Base-by-base conservation (phyloP, 2,888 invertebrate species). In the Campoletis raptor region DNA sequence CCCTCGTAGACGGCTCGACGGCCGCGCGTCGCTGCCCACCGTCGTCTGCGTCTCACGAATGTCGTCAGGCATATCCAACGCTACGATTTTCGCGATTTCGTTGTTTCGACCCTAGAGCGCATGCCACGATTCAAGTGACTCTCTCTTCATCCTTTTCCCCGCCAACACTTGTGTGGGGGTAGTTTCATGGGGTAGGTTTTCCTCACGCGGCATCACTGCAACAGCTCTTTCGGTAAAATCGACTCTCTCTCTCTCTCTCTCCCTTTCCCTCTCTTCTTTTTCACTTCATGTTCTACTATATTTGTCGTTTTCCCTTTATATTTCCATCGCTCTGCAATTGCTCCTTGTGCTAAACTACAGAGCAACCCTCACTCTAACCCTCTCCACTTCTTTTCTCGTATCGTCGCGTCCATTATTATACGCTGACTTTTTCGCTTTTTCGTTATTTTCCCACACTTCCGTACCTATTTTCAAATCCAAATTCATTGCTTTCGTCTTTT, bases 1-100 rank as follows among this genome's bases (percentile, higher is more conserved):
- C 88, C 92, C 92, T 90, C 88, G 92, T 89, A 89, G 90, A 90
- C 93, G 92, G 91, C 93, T 90, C 91, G 90, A 90, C 88, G 91
- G 93, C 92, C 92, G 82, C 82, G 79, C 74, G 91, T 91, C 92
- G 92, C 90, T 92, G 91, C 90, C 91, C 89, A 88, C 90, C 90
- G 91, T 89, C 90, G 91, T 91, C 92, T 91, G 91, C 92, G 91
- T 91, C 92, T 90, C 90, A 88, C 89, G 90, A 90, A 89, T 91
- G 91, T 92, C 92, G 91, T 93, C 91, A 90, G 90, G 74, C 89
- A 88, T 79, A 69, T 90, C 91, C 92, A 91, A 91, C 90, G 91
- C 92, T 89, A 81, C 91, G 91, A 93, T 92, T 92, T 90, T 90
- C 90, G 78, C 91, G 90, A 92, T 91, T 90, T 91, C 90, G 89